Percentiles rank a stretch among this genome's conserved stretches.
phyloP scores from a whole-genome alignment of 2,113 vertebrate species.

The Gnathonemus echidnorhynchus region DNA sequence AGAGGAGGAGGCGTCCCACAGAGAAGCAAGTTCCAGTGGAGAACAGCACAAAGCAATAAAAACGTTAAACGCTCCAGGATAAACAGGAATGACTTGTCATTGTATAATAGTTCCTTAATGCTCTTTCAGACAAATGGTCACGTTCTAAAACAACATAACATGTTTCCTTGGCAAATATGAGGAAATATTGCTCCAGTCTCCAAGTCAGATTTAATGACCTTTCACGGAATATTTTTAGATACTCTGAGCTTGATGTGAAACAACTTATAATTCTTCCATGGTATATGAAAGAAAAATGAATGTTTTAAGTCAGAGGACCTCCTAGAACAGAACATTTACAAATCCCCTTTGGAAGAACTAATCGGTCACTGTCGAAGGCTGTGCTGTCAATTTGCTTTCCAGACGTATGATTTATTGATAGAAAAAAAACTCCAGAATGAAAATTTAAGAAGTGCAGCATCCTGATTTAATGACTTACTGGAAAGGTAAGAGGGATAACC shows the following conservation, averaged over 20 bases:
- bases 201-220: conserved; percentile 17
- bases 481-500: background rate
- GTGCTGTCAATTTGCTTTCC: background rate
- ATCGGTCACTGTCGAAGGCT: background rate
- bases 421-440: background rate
- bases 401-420: background rate
- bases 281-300: conserved; percentile 1
- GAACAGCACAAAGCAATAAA: background rate
- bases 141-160: conserved; percentile 17
- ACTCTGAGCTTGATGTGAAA: conserved; percentile 1
- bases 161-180: conserved; percentile 2
- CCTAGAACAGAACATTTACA: background rate
- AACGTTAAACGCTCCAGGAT: background rate
- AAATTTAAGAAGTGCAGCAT: conserved; percentile 5
- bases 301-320: background rate
- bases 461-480: conserved; percentile 29
- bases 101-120: conserved; percentile 10
- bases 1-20: background rate
- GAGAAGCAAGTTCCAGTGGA: background rate
- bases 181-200: conserved; percentile 13
- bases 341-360: background rate
- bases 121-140: background rate
- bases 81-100: conserved; percentile 7
- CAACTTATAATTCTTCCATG: conserved; percentile 15
- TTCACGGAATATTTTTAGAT: conserved; percentile 10